phyloP scores from a whole-genome alignment of 1,140 invertebrate genomes.

The Philotrypesis tridentata region DNA sequence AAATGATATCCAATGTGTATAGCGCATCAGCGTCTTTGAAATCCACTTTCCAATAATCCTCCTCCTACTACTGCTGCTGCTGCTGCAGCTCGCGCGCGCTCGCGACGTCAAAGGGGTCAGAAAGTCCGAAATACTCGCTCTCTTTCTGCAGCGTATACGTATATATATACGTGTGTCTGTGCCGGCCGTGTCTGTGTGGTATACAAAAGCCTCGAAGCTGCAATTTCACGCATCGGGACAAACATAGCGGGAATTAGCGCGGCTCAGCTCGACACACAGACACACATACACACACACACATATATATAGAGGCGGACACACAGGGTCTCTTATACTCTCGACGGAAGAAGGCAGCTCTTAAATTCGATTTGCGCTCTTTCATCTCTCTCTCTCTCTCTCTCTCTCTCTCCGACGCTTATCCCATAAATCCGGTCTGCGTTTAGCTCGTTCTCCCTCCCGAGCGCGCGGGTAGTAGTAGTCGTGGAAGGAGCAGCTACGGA shows the following conservation, averaged over 20 bases:
- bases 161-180: not conserved
- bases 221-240: not conserved
- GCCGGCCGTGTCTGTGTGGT: too few species aligned
- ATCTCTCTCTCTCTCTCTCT: constrained; percentile 20
- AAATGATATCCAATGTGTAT: not conserved
- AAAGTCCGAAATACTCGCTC: too few species aligned
- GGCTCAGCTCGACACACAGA: constrained; percentile 18
- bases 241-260: constrained; percentile 14
- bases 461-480: not conserved
- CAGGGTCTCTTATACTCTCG: constrained; percentile 34
- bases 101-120: not conserved
- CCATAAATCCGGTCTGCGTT: constrained; percentile 46
- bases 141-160: too few species aligned
- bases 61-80: too few species aligned
- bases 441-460: constrained; percentile 6
- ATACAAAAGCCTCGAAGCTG: not conserved
- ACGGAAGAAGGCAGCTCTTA: constrained; percentile 6
- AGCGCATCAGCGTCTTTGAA: not conserved
- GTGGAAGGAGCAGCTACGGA: constrained; percentile 4
- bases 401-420: constrained; percentile 21
- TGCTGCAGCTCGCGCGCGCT: too few species aligned
- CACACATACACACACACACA: constrained; percentile 28
- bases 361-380: constrained; percentile 39
- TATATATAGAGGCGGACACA: too few species aligned
- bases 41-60: not conserved